These are phyloP conservation scores for Alaudala cheleensis DNA, from an alignment of 2,113 vertebrate genomes.

Conservation along the genomic window DNA sequence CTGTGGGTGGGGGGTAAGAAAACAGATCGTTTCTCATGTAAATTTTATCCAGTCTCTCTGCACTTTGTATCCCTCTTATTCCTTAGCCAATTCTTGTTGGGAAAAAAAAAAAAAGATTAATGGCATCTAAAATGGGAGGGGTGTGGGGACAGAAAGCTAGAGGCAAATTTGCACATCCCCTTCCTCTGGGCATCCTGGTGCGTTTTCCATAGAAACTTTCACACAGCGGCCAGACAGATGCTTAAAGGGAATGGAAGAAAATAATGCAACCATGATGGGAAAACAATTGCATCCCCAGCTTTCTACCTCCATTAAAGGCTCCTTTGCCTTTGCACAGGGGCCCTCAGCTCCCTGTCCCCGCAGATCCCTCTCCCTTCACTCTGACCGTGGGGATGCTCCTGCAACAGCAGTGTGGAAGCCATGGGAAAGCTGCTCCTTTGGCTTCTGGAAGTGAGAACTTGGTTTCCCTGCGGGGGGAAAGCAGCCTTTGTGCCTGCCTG, in stretches of 20 bases:
- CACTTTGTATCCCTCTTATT: constrained; percentile 1
- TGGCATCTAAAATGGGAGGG: constrained; percentile 7
- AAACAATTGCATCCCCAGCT: constrained; percentile 41
- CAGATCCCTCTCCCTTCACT: not conserved
- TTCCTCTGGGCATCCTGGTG: constrained; percentile 57
- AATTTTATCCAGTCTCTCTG: constrained; percentile 16
- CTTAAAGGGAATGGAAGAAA: constrained; percentile 40
- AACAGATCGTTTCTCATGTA: constrained; percentile 31
- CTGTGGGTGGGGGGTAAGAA: constrained; percentile 29
- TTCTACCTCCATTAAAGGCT: constrained; percentile 34
- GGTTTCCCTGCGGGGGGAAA: not conserved
- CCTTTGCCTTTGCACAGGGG: not conserved
- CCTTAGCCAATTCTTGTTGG: constrained; percentile 15
- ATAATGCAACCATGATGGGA: constrained; percentile 42
- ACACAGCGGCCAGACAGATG: constrained; percentile 25
- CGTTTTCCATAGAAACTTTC: constrained; percentile 63
- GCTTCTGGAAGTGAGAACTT: constrained; percentile 35
- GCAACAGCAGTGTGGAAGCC: not conserved
- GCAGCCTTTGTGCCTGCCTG: not conserved
- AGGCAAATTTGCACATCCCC: constrained; percentile 51
- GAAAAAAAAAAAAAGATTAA: not conserved
- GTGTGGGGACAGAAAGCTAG: not conserved
- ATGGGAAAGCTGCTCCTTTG: not conserved
- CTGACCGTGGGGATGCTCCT: not conserved
- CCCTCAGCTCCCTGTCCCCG: not conserved